Base-by-base conservation (phyloP, 2,888 invertebrate species). In the Apodemia hepburni region DNA sequence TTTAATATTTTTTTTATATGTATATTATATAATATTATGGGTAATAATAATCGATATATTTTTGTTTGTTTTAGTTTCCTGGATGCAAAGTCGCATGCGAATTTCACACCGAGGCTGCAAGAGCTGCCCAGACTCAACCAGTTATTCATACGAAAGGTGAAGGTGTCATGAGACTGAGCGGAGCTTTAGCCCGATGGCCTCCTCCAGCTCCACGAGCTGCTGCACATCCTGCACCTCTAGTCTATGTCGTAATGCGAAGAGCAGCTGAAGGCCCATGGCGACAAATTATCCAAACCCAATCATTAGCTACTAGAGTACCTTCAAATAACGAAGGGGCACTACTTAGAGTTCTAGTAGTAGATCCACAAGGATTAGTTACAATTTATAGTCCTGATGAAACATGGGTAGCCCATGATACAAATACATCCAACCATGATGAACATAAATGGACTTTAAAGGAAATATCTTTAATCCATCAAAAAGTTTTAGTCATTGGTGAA, bases 11-110 rank as follows among this genome's bases (percentile, higher is more conserved):
- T n/a, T n/a, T n/a, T n/a, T n/a, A n/a, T n/a, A n/a, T n/a, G n/a
- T n/a, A n/a, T n/a, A n/a, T n/a, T n/a, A n/a, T 22, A 22, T 22
- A 22, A 22, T 22, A 22, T 22, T 22, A 2, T 22, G 22, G 22
- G 38, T 38, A 38, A 11, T 42, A 42, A 15, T n/a, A 6, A 45
- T 6, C 6, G 62, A 61, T 60, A 49, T 66, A 15, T 69, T 75
- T 76, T 72, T 68, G 54, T 79, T 80, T 47, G 77, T 92, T 89
- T 63, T 93, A 95, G 95, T 94, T 94, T 77, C 94, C 94, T 61
- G 95, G 95, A 60, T 95, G 95, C 80, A 94, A 94, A 82, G 93
- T 94, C 71, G 95, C 95, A 35, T 95, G 95, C 79, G 92, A 93
- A 71, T 95, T 95, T 77, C 95, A 95, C 79, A 92, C 92, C 59